Conservation (phyloP, 2,888 invertebrate genomes). For the Nycteola revayana region DNA sequence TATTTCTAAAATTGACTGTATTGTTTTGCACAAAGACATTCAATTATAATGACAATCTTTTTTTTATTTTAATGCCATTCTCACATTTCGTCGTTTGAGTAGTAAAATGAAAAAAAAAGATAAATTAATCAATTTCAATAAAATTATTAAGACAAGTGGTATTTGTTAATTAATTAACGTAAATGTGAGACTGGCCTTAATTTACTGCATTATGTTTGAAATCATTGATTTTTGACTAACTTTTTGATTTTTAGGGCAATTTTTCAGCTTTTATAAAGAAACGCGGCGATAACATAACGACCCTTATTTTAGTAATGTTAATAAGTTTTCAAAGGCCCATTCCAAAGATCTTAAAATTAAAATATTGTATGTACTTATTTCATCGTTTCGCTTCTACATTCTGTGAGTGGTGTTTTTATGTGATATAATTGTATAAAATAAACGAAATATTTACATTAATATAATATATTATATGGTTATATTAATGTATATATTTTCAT, state of each 20-base stretch:
- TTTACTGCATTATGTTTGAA: conserved; percentile 27
- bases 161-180: too few species aligned
- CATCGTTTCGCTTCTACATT: conserved; percentile 62
- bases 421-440: conserved; percentile 72
- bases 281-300: conserved; percentile 4
- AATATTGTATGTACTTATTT: conserved; percentile 46
- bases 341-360: conserved; percentile 58
- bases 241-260: conserved; percentile 22
- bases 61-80: conserved; percentile 6
- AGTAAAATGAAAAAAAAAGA: too few species aligned
- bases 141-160: too few species aligned
- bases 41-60: conserved; percentile 28
- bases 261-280: conserved; percentile 17
- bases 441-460: conserved; percentile 57
- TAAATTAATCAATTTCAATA: too few species aligned
- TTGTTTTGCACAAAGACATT: conserved; percentile 32
- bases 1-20: conserved; percentile 15
- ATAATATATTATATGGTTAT: conserved; percentile 13
- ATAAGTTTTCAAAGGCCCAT: conserved; percentile 45
- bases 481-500: conserved; percentile 74
- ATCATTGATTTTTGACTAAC: conserved; percentile 36
- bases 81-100: too few species aligned
- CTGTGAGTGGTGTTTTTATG: conserved; percentile 74
- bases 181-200: conserved; percentile 3
- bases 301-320: conserved; percentile 23